Evolutionary conservation across 2,797 vertebrate genomes (phyloP).

Genomic region (Chaunax sp.): DNA sequence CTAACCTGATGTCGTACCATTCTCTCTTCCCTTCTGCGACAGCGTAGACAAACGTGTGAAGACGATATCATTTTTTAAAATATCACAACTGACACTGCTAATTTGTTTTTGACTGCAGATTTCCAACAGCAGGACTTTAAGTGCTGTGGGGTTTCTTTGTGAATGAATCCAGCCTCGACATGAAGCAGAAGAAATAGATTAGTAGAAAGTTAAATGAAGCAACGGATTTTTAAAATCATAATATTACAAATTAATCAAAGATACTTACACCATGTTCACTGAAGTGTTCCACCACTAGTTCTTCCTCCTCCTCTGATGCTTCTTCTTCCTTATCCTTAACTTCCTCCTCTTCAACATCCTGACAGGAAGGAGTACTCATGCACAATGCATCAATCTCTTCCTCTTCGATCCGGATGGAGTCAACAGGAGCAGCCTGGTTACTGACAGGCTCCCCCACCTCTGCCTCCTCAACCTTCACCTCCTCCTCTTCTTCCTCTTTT

Average conservation of each 20-base stretch:
- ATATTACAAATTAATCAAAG: background rate
- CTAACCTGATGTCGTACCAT: too few species aligned
- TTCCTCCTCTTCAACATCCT: constrained; percentile 25
- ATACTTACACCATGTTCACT: constrained; percentile 50
- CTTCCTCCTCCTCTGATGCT: constrained; percentile 25
- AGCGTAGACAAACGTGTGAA: too few species aligned
- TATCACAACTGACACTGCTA: background rate
- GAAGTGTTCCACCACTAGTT: constrained; percentile 35
- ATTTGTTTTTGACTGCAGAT: background rate
- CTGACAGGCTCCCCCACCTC: background rate
- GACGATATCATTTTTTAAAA: too few species aligned
- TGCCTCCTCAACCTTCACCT: constrained; percentile 40
- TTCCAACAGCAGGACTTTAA: background rate
- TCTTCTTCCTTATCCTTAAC: constrained; percentile 15
- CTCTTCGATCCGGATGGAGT: background rate
- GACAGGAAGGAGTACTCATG: background rate
- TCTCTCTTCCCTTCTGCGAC: too few species aligned
- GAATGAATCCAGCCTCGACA: background rate
- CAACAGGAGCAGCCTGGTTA: constrained; percentile 6
- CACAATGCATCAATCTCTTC: constrained; percentile 5
- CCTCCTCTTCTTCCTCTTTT: constrained; percentile 33
- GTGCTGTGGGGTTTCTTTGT: background rate
- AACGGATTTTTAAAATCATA: too few species aligned
- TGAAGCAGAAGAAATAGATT: background rate
- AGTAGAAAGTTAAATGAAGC: background rate